Evolutionary conservation across 2,113 vertebrate species (phyloP), one percentile per base, ranked within the genome.

Genomic region (Oryzias javanicus): DNA sequence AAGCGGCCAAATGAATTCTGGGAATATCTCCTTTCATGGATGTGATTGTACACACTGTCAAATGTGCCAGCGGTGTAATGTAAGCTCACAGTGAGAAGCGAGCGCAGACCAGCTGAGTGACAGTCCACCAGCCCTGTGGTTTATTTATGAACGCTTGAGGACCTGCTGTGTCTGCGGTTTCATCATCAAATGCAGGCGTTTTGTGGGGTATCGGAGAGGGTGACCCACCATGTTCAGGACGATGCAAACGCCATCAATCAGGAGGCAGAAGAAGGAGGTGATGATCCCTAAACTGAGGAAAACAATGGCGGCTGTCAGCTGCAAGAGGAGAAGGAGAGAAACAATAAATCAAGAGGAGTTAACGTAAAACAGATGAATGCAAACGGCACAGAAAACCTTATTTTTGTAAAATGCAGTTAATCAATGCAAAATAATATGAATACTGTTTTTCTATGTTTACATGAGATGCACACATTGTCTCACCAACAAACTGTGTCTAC

Each of bases 271-370:
- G 50, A 89, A 89, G 5, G 88, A 85, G 20, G 81, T 13, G 46
- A 88, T 62, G 49, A 90, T 62, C 41, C 90, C 91, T 1, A 91
- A 74, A 72, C 90, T 91, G 51, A 92, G 86, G 76, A 91, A 91
- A 0, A 86, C 42, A 0, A 91, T 92, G 6, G 88, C 77, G 19
- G 90, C 86, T 1, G 81, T 76, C 42, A 91, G 49, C 88, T 91
- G 67, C 46, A 68, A 49, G n/a, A 57, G 4, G 48, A 60, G 48
- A 40, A 40, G 49, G 24, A n/a, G 17, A 14, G 42, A 40, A 49
- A 61, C 3, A 3, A 20, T 0, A 53, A 41, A 53, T 1, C 35
- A 15, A 40, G 15, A 5, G 13, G 17, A 8, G 4, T 13, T 27
- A 4, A 18, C 18, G 18, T 13, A n/a, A 19, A 53, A 16, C 27